phyloP scores from a whole-genome alignment of 1,140 invertebrate genomes.

The Leptopilina boulardi region DNA sequence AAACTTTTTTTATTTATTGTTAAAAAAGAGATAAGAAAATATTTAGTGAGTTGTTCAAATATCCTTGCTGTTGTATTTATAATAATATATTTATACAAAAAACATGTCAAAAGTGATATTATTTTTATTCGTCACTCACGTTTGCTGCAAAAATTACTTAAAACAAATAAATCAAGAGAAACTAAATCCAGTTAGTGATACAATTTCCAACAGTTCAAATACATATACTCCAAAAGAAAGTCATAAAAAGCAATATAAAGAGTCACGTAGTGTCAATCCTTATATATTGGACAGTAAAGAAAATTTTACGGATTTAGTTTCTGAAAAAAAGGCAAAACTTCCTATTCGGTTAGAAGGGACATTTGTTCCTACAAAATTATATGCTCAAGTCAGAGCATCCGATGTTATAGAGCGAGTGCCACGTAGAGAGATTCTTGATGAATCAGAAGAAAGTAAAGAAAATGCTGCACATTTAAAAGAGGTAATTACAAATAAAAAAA shows the following conservation, averaged over 20 bases:
- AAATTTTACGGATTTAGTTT: conserved; percentile 71
- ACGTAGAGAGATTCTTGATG: conserved; percentile 76
- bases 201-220: too few relatives aligned
- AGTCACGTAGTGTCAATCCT: conserved; percentile 61
- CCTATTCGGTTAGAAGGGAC: conserved; percentile 63
- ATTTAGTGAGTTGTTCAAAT: too few relatives aligned
- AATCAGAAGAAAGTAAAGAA: conserved; percentile 78
- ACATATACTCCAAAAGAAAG: too few relatives aligned
- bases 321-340: conserved; percentile 75
- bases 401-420: conserved; percentile 80
- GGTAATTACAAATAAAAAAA: conserved; percentile 83
- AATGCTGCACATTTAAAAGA: conserved; percentile 81
- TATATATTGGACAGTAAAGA: conserved; percentile 69
- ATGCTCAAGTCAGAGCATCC: conserved; percentile 81
- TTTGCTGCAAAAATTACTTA: too few relatives aligned
- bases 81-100: too few relatives aligned
- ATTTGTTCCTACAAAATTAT: conserved; percentile 82
- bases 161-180: too few relatives aligned
- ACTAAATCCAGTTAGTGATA: too few relatives aligned
- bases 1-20: too few relatives aligned
- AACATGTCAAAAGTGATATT: too few relatives aligned
- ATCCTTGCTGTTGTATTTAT: conserved; percentile 36
- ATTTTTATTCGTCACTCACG: too few relatives aligned
- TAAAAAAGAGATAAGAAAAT: too few relatives aligned
- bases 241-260: neutral